phyloP scores from a whole-genome alignment of 2,797 vertebrate genomes.

The Lepilemur septentrionalis region DNA sequence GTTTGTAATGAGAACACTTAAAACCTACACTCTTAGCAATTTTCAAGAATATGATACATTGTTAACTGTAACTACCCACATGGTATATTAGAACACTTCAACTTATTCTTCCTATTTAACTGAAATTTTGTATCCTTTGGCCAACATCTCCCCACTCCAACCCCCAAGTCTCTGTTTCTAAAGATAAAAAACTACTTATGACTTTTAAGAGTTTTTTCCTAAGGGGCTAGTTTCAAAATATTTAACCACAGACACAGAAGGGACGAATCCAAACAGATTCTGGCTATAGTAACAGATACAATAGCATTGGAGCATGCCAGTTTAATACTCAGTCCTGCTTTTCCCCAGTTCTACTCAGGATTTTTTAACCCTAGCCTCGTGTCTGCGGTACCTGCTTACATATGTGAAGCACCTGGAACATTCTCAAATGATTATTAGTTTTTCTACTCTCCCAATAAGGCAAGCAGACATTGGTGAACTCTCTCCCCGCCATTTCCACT shows the following conservation, averaged over 20 bases:
- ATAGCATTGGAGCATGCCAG: too few relatives aligned
- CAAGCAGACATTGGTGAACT: rapidly evolving
- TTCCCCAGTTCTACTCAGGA: too few relatives aligned
- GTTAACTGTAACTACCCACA: background rate
- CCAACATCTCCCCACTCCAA: background rate
- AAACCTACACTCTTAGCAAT: background rate
- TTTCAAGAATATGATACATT: background rate
- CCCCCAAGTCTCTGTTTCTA: background rate
- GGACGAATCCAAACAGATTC: background rate
- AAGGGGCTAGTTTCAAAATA: background rate
- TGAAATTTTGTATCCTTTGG: background rate
- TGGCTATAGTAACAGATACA: background rate
- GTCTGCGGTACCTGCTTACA: background rate
- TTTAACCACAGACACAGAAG: background rate
- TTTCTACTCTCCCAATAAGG: background rate
- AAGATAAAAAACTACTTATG: background rate
- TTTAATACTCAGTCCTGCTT: background rate
- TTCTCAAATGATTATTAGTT: background rate
- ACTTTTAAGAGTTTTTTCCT: background rate
- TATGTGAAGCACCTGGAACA: background rate
- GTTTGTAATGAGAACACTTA: background rate
- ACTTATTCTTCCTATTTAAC: background rate
- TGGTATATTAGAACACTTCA: background rate
- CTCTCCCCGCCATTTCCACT: background rate
- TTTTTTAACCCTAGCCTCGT: background rate